Evolutionary conservation across 2,888 invertebrate genomes (phyloP).

Genomic region (Ochlodes sylvanus): DNA sequence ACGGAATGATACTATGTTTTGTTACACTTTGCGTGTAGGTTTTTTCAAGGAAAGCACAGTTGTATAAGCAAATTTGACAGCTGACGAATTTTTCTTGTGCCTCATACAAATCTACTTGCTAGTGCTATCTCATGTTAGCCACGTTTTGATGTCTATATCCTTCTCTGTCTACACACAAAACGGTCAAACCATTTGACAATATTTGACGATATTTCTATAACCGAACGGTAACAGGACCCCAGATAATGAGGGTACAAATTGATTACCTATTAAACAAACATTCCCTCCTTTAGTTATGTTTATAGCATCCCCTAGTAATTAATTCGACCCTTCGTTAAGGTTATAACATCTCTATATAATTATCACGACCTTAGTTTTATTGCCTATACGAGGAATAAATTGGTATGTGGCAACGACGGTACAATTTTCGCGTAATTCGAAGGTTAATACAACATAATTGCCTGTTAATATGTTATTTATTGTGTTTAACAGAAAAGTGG

Average conservation of each 20-base stretch:
- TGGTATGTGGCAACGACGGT: not conserved
- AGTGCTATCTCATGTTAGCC: too few relatives aligned
- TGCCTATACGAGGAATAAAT: not conserved
- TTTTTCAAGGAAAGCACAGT: too few relatives aligned
- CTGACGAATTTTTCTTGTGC: too few relatives aligned
- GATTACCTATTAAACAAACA: constrained; percentile 4
- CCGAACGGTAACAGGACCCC: too few relatives aligned
- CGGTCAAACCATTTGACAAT: too few relatives aligned
- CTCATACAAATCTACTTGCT: too few relatives aligned
- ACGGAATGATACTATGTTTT: too few relatives aligned
- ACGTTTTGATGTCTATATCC: too few relatives aligned
- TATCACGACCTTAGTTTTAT: not conserved
- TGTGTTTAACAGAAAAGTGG: not conserved
- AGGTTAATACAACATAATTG: constrained; percentile 3
- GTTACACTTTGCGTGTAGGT: too few relatives aligned
- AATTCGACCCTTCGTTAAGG: constrained; percentile 8
- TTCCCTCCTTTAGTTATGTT: not conserved
- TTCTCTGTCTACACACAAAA: too few relatives aligned
- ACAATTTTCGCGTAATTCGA: not conserved
- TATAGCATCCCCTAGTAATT: not conserved
- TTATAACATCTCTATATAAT: constrained; percentile 5
- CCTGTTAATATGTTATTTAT: not conserved
- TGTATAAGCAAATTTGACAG: too few relatives aligned
- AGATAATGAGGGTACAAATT: not conserved
- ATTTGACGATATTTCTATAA: too few relatives aligned